phyloP scores from a whole-genome alignment of 2,797 vertebrate genomes.

The Microhierax caerulescens region DNA sequence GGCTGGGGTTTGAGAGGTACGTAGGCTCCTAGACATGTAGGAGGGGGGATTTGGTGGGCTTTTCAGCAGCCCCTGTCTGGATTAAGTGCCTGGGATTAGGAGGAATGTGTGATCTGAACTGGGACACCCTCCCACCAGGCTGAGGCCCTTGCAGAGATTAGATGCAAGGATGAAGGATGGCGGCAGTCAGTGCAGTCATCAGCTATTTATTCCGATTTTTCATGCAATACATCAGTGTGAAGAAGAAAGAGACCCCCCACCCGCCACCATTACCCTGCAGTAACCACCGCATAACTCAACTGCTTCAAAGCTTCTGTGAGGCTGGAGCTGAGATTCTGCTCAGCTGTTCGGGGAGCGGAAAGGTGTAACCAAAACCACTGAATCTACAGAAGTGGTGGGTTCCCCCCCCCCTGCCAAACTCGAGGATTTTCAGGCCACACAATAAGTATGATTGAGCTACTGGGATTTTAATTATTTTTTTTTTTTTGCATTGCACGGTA shows the following conservation, averaged over 20 bases:
- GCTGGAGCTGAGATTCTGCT: background rate
- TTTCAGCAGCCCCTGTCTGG: background rate
- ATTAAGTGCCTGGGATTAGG: background rate
- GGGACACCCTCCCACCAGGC: background rate
- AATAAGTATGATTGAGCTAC: background rate
- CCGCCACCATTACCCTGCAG: background rate
- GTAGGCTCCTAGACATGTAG: too few relatives aligned
- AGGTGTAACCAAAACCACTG: background rate
- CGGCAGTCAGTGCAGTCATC: background rate
- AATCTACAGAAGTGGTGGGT: too few relatives aligned
- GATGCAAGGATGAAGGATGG: background rate
- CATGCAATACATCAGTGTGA: background rate
- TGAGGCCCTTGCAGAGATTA: background rate
- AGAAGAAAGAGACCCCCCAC: background rate
- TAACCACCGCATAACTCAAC: background rate
- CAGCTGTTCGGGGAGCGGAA: background rate
- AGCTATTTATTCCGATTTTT: conserved; percentile 51
- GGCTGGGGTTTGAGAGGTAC: background rate
- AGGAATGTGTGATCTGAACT: background rate
- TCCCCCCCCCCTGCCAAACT: too few relatives aligned
- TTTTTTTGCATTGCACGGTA: background rate
- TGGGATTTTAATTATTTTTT: background rate
- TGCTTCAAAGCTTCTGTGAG: background rate
- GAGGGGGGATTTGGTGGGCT: background rate
- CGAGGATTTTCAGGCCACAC: background rate